Percentiles rank a stretch among this genome's conserved stretches.
These are phyloP conservation scores for Rambutsinella grinnellia DNA, from an alignment of 2,888 invertebrate genomes.

Conservation along the genomic window DNA sequence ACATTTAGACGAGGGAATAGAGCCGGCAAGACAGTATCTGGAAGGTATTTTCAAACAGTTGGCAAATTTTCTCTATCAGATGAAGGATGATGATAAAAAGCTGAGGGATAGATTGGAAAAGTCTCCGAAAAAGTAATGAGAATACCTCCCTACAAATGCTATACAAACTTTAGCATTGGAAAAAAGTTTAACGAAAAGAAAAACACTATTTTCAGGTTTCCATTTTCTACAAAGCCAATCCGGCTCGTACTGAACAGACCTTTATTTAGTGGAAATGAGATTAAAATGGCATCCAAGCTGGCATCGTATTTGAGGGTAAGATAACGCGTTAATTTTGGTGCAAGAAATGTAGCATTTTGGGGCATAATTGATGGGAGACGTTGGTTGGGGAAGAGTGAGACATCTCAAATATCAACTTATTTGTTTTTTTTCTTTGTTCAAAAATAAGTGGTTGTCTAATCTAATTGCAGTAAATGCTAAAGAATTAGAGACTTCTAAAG, in stretches of 20 bases:
- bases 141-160: neutral
- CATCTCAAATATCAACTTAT: no score
- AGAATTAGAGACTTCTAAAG: no score
- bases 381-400: no score
- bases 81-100: conserved; percentile 39
- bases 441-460: no score
- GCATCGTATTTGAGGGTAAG: conserved; percentile 61
- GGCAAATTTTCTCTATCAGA: conserved; percentile 32
- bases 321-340: no score
- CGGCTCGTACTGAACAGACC: conserved; percentile 64
- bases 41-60: conserved; percentile 43
- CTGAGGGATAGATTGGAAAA: conserved; percentile 23
- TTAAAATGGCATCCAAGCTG: conserved; percentile 58
- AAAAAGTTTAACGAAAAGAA: no score
- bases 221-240: conserved; percentile 52
- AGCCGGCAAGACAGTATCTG: conserved; percentile 38
- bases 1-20: conserved; percentile 35
- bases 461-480: no score
- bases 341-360: no score
- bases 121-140: conserved; percentile 28
- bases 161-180: no score
- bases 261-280: conserved; percentile 52
- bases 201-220: conserved; percentile 33
- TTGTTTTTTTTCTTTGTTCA: no score
- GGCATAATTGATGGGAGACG: no score